Evolutionary conservation across 2,797 vertebrate genomes (phyloP).

Genomic region (Melanotaenia nigrans): DNA sequence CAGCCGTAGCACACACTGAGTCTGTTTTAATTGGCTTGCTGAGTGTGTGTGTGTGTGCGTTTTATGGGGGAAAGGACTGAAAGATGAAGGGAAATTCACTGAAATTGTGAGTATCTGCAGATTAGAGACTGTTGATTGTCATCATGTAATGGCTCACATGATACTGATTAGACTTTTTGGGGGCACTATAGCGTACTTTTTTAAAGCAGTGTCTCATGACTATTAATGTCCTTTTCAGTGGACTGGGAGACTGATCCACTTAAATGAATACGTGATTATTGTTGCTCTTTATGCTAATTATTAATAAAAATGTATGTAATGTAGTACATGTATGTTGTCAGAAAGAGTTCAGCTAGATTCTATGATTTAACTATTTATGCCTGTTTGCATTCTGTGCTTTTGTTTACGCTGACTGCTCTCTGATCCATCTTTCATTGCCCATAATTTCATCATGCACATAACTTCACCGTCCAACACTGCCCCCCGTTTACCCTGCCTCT

Average conservation of each 20-base stretch:
- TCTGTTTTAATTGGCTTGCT: constrained; percentile 71
- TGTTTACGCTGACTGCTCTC: not conserved
- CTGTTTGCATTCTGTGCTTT: not conserved
- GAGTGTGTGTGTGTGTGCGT: constrained; percentile 21
- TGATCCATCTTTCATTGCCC: not conserved
- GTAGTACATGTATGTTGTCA: not conserved
- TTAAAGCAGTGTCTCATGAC: not conserved
- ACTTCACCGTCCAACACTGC: constrained; percentile 5
- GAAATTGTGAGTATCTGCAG: constrained; percentile 16
- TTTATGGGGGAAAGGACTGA: constrained; percentile 5
- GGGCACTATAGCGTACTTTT: not conserved
- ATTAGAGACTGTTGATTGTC: constrained; percentile 22
- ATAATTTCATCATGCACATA: constrained; percentile 9
- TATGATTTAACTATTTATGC: not conserved
- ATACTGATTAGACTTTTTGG: constrained; percentile 8
- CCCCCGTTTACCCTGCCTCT: constrained; percentile 1
- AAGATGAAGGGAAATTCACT: constrained; percentile 29
- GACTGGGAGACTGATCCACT: not conserved
- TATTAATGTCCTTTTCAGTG: not conserved
- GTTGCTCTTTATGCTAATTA: not conserved
- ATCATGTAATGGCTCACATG: constrained; percentile 20
- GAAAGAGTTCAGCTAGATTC: not conserved
- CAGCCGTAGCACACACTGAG: constrained; percentile 63
- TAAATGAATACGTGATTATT: not conserved
- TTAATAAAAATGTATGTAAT: not conserved